These are phyloP conservation scores for Campoletis sonorensis DNA, from an alignment of 1,140 invertebrate genomes.

Conservation along the genomic window DNA sequence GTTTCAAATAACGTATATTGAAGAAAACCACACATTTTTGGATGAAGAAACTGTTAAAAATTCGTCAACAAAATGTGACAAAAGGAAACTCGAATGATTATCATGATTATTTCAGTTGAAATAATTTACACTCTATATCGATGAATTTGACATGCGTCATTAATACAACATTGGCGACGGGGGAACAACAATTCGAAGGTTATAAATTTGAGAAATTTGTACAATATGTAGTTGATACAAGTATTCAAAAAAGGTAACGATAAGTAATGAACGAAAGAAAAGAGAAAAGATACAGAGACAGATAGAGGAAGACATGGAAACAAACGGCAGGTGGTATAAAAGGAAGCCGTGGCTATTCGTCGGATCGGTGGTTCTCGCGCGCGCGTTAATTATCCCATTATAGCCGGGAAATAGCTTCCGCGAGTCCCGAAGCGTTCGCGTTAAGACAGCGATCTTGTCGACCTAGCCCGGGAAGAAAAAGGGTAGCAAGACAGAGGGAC, in stretches of 20 bases:
- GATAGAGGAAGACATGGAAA: not conserved
- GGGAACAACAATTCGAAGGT: too few relatives aligned
- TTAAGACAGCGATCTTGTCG: slow-evolving; percentile 31
- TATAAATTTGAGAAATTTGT: too few relatives aligned
- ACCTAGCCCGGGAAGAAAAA: slow-evolving; percentile 23
- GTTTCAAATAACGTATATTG: not conserved
- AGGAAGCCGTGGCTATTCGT: slow-evolving; percentile 45
- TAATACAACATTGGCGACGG: too few relatives aligned
- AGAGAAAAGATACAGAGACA: not conserved
- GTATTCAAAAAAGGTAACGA: not conserved
- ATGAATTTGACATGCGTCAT: too few relatives aligned
- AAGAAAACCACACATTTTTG: not conserved
- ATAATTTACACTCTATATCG: too few relatives aligned
- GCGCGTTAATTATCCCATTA: slow-evolving; percentile 58
- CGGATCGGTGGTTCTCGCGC: slow-evolving; percentile 52
- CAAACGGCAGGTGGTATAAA: slow-evolving; percentile 5
- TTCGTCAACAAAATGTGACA: too few relatives aligned
- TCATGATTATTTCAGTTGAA: too few relatives aligned
- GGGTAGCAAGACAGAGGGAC: not conserved
- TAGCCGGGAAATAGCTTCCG: slow-evolving; percentile 53
- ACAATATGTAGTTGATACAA: too few relatives aligned
- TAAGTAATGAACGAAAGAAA: not conserved
- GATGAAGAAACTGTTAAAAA: too few relatives aligned
- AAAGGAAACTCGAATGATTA: too few relatives aligned
- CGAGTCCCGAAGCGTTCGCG: slow-evolving; percentile 3